Evolutionary conservation across 1,140 invertebrate species (phyloP).

Genomic region (Anoplophora glabripennis): DNA sequence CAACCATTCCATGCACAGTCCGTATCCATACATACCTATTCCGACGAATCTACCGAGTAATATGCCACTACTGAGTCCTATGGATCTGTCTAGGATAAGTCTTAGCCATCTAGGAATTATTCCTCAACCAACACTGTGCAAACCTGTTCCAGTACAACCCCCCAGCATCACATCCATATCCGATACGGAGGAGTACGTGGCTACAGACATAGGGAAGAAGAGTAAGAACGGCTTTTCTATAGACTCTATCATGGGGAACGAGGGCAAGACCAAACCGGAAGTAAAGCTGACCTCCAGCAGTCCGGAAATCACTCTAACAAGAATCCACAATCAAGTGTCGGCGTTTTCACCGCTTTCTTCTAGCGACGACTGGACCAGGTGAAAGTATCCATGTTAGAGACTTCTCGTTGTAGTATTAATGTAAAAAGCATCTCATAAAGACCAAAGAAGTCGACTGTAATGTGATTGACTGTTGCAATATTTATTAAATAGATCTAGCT

Average conservation of each 20-base stretch:
- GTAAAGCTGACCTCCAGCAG: constrained; percentile 31
- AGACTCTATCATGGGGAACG: constrained; percentile 45
- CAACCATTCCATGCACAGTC: constrained; percentile 47
- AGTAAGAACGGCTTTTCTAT: constrained; percentile 45
- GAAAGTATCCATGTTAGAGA: constrained; percentile 30
- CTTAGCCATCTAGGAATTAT: constrained; percentile 40
- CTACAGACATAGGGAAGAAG: constrained; percentile 42
- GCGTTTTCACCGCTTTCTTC: constrained; percentile 43
- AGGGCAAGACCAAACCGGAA: constrained; percentile 28
- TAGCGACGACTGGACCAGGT: constrained; percentile 46
- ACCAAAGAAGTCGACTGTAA: constrained; percentile 38
- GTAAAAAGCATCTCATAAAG: constrained; percentile 17
- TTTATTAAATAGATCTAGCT: constrained; percentile 27
- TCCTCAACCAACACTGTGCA: constrained; percentile 51
- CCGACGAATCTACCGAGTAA: constrained; percentile 31
- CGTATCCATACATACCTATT: constrained; percentile 43
- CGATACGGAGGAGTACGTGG: constrained; percentile 39
- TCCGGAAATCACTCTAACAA: constrained; percentile 29
- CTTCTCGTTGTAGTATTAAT: background rate
- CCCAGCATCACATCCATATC: constrained; percentile 39
- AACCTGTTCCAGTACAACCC: constrained; percentile 54
- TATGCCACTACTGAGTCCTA: constrained; percentile 43
- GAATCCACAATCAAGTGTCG: constrained; percentile 42
- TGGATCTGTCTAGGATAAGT: constrained; percentile 44
- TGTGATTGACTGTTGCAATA: constrained; percentile 42